Evolutionary conservation across 2,113 vertebrate species (phyloP).

Genomic region (Cyprinodon variegatus): DNA sequence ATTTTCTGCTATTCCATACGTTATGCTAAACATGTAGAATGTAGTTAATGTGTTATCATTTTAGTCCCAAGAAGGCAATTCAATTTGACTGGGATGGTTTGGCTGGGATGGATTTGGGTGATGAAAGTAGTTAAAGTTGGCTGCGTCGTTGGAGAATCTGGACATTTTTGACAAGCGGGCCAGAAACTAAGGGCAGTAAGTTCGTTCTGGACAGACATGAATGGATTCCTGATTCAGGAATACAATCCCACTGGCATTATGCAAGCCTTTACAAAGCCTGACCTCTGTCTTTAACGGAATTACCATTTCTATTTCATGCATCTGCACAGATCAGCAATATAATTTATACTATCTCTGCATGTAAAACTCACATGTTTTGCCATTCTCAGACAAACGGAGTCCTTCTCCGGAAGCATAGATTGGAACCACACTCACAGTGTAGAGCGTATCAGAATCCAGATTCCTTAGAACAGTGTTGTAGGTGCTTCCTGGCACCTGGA

Average conservation of each 20-base stretch:
- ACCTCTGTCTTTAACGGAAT: constrained; percentile 4
- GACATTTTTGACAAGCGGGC: constrained; percentile 18
- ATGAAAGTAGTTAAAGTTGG: constrained; percentile 32
- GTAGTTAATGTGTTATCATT: not conserved
- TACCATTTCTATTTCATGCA: not conserved
- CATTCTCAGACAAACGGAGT: constrained; percentile 87
- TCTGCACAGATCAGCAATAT: not conserved
- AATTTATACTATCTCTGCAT: not conserved
- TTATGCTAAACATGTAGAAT: constrained; percentile 15
- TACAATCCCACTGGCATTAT: constrained; percentile 8
- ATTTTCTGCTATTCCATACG: constrained; percentile 10
- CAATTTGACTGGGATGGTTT: constrained; percentile 22
- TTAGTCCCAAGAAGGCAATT: constrained; percentile 7
- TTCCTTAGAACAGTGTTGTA: constrained; percentile 87
- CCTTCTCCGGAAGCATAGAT: constrained; percentile 90
- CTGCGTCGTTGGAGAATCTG: constrained; percentile 10
- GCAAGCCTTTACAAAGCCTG: not conserved
- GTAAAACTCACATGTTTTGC: constrained; percentile 88
- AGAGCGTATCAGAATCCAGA: constrained; percentile 88
- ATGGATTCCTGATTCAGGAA: constrained; percentile 27
- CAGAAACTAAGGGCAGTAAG: constrained; percentile 37
- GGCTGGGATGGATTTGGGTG: constrained; percentile 21
- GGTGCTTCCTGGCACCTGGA: constrained; percentile 88
- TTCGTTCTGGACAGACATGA: constrained; percentile 54
- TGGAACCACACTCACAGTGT: constrained; percentile 89